phyloP scores from a whole-genome alignment of 2,113 vertebrate species.

The Percina caprodes region DNA sequence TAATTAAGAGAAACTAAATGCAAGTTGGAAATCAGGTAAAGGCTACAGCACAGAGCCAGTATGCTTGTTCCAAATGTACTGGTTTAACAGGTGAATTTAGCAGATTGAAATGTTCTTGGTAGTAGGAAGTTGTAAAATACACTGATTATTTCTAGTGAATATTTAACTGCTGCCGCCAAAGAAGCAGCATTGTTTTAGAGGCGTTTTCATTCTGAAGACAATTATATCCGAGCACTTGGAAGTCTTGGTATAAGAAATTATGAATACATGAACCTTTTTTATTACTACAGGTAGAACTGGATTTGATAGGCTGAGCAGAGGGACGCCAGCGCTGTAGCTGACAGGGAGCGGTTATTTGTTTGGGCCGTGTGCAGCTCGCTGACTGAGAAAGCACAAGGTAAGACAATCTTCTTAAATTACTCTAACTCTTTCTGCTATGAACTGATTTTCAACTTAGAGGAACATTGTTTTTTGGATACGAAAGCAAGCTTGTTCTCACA shows the following conservation, averaged over 20 bases:
- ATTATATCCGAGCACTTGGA: neutral
- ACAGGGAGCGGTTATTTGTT: neutral
- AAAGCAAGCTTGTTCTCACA: neutral
- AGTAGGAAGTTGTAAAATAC: neutral
- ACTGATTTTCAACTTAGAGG: neutral
- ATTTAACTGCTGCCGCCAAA: neutral
- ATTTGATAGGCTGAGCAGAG: neutral
- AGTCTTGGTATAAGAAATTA: neutral
- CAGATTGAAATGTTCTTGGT: neutral
- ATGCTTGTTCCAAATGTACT: neutral
- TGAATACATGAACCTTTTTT: neutral
- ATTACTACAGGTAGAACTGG: neutral
- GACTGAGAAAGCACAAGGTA: neutral
- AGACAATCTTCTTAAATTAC: too few species aligned
- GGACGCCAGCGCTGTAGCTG: neutral
- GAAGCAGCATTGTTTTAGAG: neutral
- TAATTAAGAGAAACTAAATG: neutral
- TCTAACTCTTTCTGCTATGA: neutral
- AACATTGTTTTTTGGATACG: too few species aligned
- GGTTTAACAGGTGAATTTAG: neutral
- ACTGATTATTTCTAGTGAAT: neutral
- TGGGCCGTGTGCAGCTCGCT: neutral
- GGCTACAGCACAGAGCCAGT: neutral
- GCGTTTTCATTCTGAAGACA: neutral
- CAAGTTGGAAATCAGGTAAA: neutral